phyloP scores from a whole-genome alignment of 2,888 invertebrate genomes.

The Acheta domesticus region DNA sequence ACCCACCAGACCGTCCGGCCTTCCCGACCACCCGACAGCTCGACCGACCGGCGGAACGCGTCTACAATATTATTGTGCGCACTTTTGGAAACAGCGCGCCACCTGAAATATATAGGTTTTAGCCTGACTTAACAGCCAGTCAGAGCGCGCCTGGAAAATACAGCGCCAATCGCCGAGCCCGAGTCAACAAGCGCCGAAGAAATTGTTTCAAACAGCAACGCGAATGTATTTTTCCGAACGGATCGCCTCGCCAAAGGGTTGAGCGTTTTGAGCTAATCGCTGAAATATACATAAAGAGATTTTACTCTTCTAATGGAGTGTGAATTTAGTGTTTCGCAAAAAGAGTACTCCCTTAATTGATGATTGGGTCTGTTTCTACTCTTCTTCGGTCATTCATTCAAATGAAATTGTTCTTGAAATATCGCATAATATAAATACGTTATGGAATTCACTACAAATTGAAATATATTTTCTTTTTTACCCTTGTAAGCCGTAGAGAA shows the following conservation, averaged over 20 bases:
- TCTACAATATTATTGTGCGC: constrained; percentile 6
- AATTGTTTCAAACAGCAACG: too few relatives aligned
- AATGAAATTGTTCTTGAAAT: too few relatives aligned
- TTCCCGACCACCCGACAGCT: too few relatives aligned
- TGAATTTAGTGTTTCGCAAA: neutral
- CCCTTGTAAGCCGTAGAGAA: too few relatives aligned
- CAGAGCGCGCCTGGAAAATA: constrained; percentile 5
- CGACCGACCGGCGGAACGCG: neutral
- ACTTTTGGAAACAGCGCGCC: constrained; percentile 7
- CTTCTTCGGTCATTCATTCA: neutral
- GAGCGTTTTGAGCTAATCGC: neutral
- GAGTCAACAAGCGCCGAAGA: neutral
- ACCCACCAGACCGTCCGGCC: too few relatives aligned
- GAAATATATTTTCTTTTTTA: too few relatives aligned
- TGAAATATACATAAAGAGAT: neutral
- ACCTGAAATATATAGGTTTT: constrained; percentile 6
- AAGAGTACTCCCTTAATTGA: neutral
- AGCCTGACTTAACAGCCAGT: constrained; percentile 18
- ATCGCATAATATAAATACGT: too few relatives aligned
- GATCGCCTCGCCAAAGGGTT: neutral
- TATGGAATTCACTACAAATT: too few relatives aligned
- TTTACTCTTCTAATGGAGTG: neutral
- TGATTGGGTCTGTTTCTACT: neutral
- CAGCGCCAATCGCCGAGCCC: neutral
- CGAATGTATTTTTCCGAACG: constrained; percentile 1